These are phyloP conservation scores for Potamilus streckersoni DNA, from an alignment of 1,140 invertebrate species.

Conservation along the genomic window DNA sequence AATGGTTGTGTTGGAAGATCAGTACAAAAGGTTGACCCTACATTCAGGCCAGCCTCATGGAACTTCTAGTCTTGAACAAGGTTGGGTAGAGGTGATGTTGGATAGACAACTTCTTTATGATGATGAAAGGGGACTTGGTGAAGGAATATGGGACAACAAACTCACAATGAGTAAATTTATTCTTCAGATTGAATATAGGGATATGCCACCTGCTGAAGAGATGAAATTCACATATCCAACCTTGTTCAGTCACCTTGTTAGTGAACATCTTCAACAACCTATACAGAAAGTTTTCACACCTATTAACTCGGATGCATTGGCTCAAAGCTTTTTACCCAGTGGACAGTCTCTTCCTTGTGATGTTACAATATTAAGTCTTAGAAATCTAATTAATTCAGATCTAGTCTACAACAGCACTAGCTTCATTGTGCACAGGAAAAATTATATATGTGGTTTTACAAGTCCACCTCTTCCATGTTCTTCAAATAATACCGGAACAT, in stretches of 20 bases:
- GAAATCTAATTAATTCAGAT: conserved; percentile 49
- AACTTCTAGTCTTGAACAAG: conserved; percentile 65
- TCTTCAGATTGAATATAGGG: conserved; percentile 46
- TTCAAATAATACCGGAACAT: conserved; percentile 5
- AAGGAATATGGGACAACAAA: conserved; percentile 89
- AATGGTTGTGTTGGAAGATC: conserved; percentile 86
- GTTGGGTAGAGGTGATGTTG: conserved; percentile 93
- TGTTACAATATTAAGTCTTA: conserved; percentile 46
- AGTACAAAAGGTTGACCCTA: conserved; percentile 47
- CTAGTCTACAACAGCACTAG: conserved; percentile 53
- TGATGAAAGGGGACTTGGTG: conserved; percentile 92
- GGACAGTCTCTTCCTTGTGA: conserved; percentile 51
- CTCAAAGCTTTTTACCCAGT: conserved; percentile 33
- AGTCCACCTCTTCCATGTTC: conserved; percentile 39
- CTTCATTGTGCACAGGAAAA: conserved; percentile 53
- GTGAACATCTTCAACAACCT: conserved; percentile 54
- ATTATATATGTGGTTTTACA: conserved; percentile 52
- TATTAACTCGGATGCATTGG: conserved; percentile 46
- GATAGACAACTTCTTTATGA: conserved; percentile 92
- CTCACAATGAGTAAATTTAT: conserved; percentile 47
- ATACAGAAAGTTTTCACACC: conserved; percentile 41
- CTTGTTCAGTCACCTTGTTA: conserved; percentile 36
- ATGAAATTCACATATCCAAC: conserved; percentile 43
- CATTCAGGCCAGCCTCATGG: conserved; percentile 62
- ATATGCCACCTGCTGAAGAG: conserved; percentile 1